A percentile compares a stretch with the other conserved stretches of the same genome.
Evolutionary conservation across 2,113 vertebrate species (phyloP).

Genomic region (Oreotrochilus melanogaster): DNA sequence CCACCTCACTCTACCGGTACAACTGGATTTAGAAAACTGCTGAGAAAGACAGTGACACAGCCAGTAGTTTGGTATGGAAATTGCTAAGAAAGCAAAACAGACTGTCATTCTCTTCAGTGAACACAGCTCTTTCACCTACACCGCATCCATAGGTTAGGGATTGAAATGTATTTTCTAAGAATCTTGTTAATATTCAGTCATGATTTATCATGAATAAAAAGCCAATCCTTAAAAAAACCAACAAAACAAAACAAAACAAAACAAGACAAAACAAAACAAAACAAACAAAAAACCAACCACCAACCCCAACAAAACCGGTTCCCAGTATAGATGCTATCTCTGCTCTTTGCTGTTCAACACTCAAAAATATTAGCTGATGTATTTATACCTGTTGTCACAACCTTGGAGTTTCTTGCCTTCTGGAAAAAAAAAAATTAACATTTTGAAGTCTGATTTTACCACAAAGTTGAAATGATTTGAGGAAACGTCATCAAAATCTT

Average conservation of each 20-base stretch:
- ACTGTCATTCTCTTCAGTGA: background rate
- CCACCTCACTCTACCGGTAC: background rate
- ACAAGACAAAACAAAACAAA: no score
- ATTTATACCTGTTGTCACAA: background rate
- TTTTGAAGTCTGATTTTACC: background rate
- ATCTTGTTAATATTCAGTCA: background rate
- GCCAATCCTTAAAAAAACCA: background rate
- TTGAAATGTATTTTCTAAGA: background rate
- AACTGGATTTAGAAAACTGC: background rate
- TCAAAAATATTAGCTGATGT: background rate
- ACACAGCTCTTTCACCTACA: background rate
- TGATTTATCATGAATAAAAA: background rate
- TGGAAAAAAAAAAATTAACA: background rate
- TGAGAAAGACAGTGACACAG: background rate
- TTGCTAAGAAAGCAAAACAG: conserved; percentile 25
- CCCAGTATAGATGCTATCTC: background rate
- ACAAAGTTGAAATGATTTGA: background rate
- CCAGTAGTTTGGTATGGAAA: background rate
- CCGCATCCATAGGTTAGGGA: background rate
- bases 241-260: background rate
- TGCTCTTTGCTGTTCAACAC: background rate
- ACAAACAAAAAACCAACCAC: background rate
- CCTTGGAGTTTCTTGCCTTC: background rate
- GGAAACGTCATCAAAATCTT: background rate
- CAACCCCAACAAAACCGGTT: background rate